Base-by-base conservation (phyloP, 2,113 vertebrate species). In the human region DNA sequence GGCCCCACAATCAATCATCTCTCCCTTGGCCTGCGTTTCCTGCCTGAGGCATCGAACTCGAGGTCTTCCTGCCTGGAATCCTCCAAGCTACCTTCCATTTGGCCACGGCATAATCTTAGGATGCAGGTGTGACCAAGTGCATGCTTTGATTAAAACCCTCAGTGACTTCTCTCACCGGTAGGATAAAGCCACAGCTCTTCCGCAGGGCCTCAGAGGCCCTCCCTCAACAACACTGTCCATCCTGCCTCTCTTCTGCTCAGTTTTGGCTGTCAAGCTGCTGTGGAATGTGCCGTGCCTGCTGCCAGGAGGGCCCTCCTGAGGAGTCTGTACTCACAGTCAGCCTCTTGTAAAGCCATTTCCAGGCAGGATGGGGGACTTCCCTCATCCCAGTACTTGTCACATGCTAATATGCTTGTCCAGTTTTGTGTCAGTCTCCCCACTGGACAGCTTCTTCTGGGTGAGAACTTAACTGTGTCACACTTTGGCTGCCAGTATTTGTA, bases 361-460 rank as follows among this genome's bases (percentile, higher is more conserved):
- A 43, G 78, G 70, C 45, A 75, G 64, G 52, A 93, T 6, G 43
- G 27, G 83, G 55, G 30, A 61, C 14, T 68, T 95, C 72, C 82
- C 89, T 94, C 17, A 73, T 25, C 57, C 70, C 25, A 48, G 45
- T 7, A 40, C 78, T 82, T 57, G 85, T 50, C 75, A 78, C 66
- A 30, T n/a, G 11, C 61, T 61, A 89, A 81, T 3, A 22, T 43
- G 45, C 78, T 73, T 27, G 3, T 72, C 91, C 78, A 61, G 43
- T 90, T 95, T n/a, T 88, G 17, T 80, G 85, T 80, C 88, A 76
- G 30, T 89, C n/a, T 97, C 82, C 94, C 96, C 73, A 87, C 14
- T 66, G 78, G 92, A 89, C 61, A 95, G n/a, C 40, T 95, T 84
- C 89, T 95, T 84, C 86, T 32, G 73, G 73, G 35, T 72, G n/a